Conservation (phyloP, 2,113 vertebrate species). For the Ciconia maguari region DNA sequence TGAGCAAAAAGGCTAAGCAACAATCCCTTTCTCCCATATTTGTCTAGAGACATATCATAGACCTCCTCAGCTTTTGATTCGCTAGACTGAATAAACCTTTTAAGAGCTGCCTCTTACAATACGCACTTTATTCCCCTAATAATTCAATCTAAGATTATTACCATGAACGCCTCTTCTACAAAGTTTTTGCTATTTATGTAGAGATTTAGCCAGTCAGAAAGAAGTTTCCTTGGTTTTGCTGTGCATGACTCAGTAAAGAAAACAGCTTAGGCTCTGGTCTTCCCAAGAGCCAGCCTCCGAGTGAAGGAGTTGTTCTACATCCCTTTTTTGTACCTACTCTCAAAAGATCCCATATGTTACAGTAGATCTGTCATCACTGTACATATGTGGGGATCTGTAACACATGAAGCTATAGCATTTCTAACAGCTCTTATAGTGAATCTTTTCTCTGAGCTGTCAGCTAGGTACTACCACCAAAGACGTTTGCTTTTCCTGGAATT, state of each 20-base stretch:
- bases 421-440: slow-evolving; percentile 40
- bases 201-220: background rate
- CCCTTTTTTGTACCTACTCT: slow-evolving; percentile 13
- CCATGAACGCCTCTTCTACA: background rate
- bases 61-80: background rate
- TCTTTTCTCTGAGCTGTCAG: slow-evolving; percentile 24
- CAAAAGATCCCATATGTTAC: slow-evolving; percentile 61
- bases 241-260: background rate
- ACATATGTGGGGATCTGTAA: slow-evolving; percentile 54
- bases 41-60: background rate
- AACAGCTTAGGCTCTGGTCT: background rate
- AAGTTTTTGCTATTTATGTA: background rate
- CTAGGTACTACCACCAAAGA: slow-evolving; percentile 13
- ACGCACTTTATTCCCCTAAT: background rate
- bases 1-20: background rate
- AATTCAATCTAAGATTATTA: background rate
- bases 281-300: background rate
- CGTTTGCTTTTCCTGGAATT: background rate
- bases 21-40: background rate
- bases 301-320: background rate
- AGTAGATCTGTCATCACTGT: slow-evolving; percentile 59
- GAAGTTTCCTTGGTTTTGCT: background rate
- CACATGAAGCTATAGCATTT: slow-evolving; percentile 59
- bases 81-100: background rate
- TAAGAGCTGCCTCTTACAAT: background rate